A percentile compares a stretch with the other conserved stretches of the same genome.
Evolutionary conservation across 2,888 invertebrate genomes (phyloP).

Genomic region (Eurytoma californica): DNA sequence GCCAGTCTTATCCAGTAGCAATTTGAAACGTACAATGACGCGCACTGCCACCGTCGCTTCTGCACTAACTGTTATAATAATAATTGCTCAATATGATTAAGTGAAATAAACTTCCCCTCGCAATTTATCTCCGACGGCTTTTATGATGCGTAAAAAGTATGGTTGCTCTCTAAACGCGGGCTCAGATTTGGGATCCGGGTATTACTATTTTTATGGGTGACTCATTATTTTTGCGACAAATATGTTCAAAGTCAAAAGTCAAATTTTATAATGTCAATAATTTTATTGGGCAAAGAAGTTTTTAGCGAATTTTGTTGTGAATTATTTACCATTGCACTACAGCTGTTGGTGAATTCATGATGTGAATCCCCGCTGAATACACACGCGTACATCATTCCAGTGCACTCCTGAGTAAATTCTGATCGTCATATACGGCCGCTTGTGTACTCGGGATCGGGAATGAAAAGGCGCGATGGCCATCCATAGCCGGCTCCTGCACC

Average conservation of each 20-base stretch:
- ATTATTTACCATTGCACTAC: too few relatives aligned
- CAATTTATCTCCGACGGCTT: not conserved
- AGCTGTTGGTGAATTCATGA: too few relatives aligned
- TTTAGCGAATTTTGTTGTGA: too few relatives aligned
- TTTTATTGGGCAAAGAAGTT: too few relatives aligned
- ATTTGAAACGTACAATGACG: not conserved
- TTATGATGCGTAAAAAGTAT: constrained; percentile 31
- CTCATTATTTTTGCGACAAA: too few relatives aligned
- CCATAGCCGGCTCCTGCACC: not conserved
- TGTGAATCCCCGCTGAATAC: too few relatives aligned
- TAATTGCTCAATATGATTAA: constrained; percentile 12
- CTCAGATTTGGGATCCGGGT: too few relatives aligned
- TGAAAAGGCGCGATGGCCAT: not conserved
- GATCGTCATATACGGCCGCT: not conserved
- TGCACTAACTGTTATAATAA: constrained; percentile 30
- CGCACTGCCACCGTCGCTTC: not conserved
- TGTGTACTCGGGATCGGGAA: constrained; percentile 7
- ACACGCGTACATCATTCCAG: not conserved
- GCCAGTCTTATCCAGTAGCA: constrained; percentile 7
- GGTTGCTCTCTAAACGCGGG: not conserved
- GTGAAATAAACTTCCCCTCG: constrained; percentile 30
- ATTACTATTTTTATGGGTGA: too few relatives aligned
- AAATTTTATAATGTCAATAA: too few relatives aligned
- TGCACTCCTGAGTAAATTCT: not conserved
- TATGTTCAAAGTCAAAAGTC: too few relatives aligned